phyloP scores from a whole-genome alignment of 1,140 invertebrate species.

The Dendroctonus valens region DNA sequence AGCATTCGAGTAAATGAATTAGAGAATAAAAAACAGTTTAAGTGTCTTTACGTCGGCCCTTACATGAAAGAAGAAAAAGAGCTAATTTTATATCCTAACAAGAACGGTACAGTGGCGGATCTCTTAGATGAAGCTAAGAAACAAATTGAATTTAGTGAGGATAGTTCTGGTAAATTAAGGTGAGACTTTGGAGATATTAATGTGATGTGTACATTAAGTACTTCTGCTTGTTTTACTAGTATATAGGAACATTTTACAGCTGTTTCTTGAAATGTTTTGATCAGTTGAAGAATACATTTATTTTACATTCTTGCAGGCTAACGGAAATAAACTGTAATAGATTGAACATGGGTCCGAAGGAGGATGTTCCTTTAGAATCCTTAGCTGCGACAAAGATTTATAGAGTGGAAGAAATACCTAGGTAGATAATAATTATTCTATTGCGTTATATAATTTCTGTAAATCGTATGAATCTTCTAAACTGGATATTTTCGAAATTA shows the following conservation, averaged over 20 bases:
- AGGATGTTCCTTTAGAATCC: constrained; percentile 65
- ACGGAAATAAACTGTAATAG: constrained; percentile 61
- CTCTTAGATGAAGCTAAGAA: constrained; percentile 93
- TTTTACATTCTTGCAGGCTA: constrained; percentile 49
- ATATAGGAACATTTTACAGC: too few relatives aligned
- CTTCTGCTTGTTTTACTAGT: too few relatives aligned
- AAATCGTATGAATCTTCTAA: too few relatives aligned
- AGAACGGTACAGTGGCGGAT: constrained; percentile 87
- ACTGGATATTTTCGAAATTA: too few relatives aligned
- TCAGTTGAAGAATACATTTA: not conserved
- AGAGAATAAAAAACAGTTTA: constrained; percentile 97
- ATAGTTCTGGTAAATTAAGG: constrained; percentile 81
- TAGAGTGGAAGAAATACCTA: constrained; percentile 94
- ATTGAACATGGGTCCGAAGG: constrained; percentile 61
- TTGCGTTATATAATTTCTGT: too few relatives aligned
- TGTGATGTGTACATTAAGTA: too few relatives aligned
- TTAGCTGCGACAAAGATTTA: constrained; percentile 61
- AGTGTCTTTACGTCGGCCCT: constrained; percentile 83
- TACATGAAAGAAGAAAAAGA: constrained; percentile 90
- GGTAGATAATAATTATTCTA: constrained; percentile 35
- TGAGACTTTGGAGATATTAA: constrained; percentile 41
- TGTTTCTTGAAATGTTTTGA: not conserved
- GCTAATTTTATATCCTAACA: constrained; percentile 93
- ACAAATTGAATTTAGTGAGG: constrained; percentile 82
- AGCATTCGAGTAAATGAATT: constrained; percentile 96